Evolutionary conservation across 2,113 vertebrate genomes (phyloP), one percentile per base, ranked within the genome.

Genomic region (Paracanthobrama guichenoti): DNA sequence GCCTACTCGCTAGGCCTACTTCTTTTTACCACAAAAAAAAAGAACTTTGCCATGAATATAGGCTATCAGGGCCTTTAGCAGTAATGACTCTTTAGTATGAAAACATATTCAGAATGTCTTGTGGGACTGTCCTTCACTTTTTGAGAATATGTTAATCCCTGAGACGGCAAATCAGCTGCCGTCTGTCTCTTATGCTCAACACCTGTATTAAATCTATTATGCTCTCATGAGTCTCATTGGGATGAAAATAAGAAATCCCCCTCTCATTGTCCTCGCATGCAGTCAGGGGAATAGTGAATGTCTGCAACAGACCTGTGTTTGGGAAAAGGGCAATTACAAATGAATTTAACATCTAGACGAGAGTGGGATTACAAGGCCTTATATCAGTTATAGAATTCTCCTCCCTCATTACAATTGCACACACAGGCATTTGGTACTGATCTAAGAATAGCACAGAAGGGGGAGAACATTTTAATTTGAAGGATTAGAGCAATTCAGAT

Each of bases 261-360:
- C 82, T 91, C 76, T 78, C 69, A 86, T 90, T 93, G 91, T 92
- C 90, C 90, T 87, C 91, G 88, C 84, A 85, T 90, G 88, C 88
- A 87, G 84, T 81, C 79, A 82, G 74, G 84, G 89, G 88, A 89
- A 90, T 77, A 80, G 86, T 73, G 86, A 89, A 87, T 81, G 87
- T 90, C 84, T 91, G 71, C 85, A 86, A 88, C 89, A 87, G 67
- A 90, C 90, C 90, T 91, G 88, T 88, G 84, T 91, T 90, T 90
- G 86, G 84, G 90, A 84, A 74, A 87, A 85, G 91, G 89, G 90
- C 89, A 93, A 93, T 94, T 93, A 94, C 91, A 91, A 90, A 85
- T 86, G 90, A 92, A 93, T 93, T 93, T 92, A 88, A 89, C 90
- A 90, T 93, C 88, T 85, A 85, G 86, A 89, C 86, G 88, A 88